Base-by-base conservation (phyloP, 1,140 invertebrate species). In the Drosophila auraria region DNA sequence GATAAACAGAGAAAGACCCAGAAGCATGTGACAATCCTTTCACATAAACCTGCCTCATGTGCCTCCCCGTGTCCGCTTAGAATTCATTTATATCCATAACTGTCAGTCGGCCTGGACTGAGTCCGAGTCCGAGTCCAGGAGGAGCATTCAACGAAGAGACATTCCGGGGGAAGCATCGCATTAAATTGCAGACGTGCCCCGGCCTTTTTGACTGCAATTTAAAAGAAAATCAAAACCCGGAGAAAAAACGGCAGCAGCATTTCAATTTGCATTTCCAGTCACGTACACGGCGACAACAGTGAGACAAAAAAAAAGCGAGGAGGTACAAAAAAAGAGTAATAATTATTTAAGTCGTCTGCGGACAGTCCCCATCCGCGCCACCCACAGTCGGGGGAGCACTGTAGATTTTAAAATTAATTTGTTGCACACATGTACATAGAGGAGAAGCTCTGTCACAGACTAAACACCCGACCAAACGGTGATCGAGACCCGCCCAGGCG, bases 111-210 rank as follows among this genome's bases (percentile, higher is more conserved):
- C 20, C 25, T 65, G 45, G 47, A 65, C 36, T 62, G 11, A 40
- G 27, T 5, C 27, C 27, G 27, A 30, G 44, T 30, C 25, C 49
- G 27, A 30, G 44, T 30, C 25, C 49, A 44, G 15, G 15, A 25
- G 74, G 5, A 56, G 36, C 27, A 54, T 45, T 68, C 56, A 69
- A 42, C 30, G 76, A 44, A 36, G 33, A 59, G 60, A 62, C 51
- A 61, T 23, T 33, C 36, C 36, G 27, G 38, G 25, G 44, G 17
- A 64, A 71, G 59, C 20, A 57, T 64, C 49, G 44, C 77, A 72
- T 84, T 64, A 77, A 77, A 83, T 42, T 66, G 77, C 81, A 80
- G 66, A 83, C 82, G 82, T 83, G 82, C 49, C 61, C 30, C 45
- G 27, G 71, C 61, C 25, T 78, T 82, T 61, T 78, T 69, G 42